A percentile compares a stretch with the other conserved stretches of the same genome.
These are phyloP conservation scores for Anaspis maculata DNA, from an alignment of 2,888 invertebrate genomes.

Conservation along the genomic window DNA sequence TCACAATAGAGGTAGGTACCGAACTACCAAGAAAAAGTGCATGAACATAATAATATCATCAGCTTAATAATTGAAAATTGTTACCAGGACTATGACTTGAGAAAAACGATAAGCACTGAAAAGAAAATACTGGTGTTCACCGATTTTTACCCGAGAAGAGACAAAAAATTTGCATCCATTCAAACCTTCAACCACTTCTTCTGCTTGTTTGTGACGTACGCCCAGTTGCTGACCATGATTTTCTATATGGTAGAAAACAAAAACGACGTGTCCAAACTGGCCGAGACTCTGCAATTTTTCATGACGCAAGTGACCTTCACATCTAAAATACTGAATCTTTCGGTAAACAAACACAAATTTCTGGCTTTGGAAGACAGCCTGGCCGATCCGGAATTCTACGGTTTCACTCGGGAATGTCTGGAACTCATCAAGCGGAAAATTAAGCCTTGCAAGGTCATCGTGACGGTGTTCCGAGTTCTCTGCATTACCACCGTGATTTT, in stretches of 20 bases:
- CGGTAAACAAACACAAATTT: not conserved
- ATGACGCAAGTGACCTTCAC: constrained; percentile 2
- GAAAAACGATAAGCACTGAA: too few relatives aligned
- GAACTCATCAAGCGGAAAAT: not conserved
- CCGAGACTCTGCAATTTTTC: constrained; percentile 3
- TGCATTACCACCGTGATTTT: not conserved
- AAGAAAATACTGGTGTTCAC: too few relatives aligned
- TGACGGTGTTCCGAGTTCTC: not conserved
- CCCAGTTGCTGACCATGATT: constrained; percentile 3
- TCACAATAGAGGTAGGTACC: too few relatives aligned
- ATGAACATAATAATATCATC: too few relatives aligned
- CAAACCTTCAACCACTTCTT: not conserved
- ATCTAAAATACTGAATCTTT: constrained; percentile 3
- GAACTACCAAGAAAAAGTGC: too few relatives aligned
- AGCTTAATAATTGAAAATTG: too few relatives aligned
- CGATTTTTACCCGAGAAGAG: constrained; percentile 2
- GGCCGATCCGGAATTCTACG: constrained; percentile 1
- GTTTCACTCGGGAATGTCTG: not conserved
- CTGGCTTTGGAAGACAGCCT: constrained; percentile 1
- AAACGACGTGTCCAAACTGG: constrained; percentile 4
- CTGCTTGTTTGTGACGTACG: not conserved
- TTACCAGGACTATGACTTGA: too few relatives aligned
- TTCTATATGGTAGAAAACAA: constrained; percentile 2
- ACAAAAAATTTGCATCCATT: not conserved
- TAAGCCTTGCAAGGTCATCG: not conserved